Base-by-base conservation (phyloP, 2,797 vertebrate species). In the Anolis apletophallus region DNA sequence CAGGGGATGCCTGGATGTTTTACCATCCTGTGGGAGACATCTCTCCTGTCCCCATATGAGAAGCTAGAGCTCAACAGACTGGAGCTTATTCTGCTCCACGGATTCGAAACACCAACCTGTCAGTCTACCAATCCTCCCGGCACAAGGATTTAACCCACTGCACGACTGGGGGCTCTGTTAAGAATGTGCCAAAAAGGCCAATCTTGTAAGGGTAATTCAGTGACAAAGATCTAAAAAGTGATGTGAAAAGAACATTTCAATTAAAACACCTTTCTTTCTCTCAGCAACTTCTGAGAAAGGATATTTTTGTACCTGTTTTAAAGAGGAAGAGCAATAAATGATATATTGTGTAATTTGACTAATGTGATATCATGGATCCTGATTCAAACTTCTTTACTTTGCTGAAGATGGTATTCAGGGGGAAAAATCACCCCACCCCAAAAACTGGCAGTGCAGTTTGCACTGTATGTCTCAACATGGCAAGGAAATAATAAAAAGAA, bases 361-460 rank as follows among this genome's bases (percentile, higher is more conserved):
- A 86, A 17, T 32, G 40, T 52, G 34, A 21, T 12, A 77, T 55
- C 7, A 19, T 77, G 74, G 57, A 72, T 34, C 9, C n/a, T 80
- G 32, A 86, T 74, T 36, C n/a, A 80, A 74, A 74, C 32, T 36
- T 12, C 23, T 10, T 34, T 54, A 26, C 32, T 81, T 10, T 74
- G 13, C 10, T 74, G 26, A 81, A 50, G 13, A 54, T 78, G 81
- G 78, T 91, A 81, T 74, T 61, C 84, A 78, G 85, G 78, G 92
- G 88, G 75, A 77, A 88, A 91, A 94, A 46, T 8, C 46, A 7
- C 46, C 46, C 5, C 46, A 46, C 7, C 46, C 46, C 46, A 46
- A 46, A n/a, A 89, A 0, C 13, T 88, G 85, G 85, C 91, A 94
- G 90, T 81, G 86, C 87, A 88, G 88, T 91, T 92, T 92, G 85